Percentiles rank a stretch among this genome's conserved stretches.
Evolutionary conservation across 2,797 vertebrate genomes (phyloP).

Genomic region (Bovichtus variegatus): DNA sequence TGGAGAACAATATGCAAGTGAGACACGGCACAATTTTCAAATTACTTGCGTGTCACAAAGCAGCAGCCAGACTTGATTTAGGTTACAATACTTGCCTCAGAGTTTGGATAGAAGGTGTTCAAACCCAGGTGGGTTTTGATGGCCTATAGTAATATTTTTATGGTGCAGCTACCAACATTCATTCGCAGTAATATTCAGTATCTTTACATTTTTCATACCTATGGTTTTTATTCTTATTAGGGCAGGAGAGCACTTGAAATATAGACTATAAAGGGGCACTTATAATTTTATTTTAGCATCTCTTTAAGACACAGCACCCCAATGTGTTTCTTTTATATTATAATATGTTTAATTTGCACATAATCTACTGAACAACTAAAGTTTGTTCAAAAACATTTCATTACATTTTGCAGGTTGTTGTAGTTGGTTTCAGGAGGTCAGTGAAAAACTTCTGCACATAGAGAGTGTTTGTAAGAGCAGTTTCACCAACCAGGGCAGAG

Average conservation of each 20-base stretch:
- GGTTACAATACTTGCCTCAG: not conserved
- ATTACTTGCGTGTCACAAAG: conserved; percentile 15
- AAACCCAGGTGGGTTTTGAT: not conserved
- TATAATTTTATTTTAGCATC: not conserved
- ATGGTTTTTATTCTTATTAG: conserved; percentile 3
- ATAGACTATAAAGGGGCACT: no score
- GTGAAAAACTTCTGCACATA: not conserved
- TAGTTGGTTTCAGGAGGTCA: no score
- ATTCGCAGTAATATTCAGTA: conserved; percentile 3
- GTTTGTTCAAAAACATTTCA: not conserved
- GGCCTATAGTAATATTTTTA: not conserved
- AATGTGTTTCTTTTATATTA: no score
- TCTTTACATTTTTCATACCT: not conserved
- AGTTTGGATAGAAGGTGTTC: not conserved
- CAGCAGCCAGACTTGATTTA: conserved; percentile 22
- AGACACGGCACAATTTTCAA: conserved; percentile 2
- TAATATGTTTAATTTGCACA: not conserved
- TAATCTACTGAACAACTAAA: not conserved
- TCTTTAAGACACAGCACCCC: not conserved
- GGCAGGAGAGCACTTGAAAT: not conserved
- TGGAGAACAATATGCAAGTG: conserved; percentile 30
- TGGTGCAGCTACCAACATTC: not conserved
- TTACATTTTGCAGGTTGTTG: not conserved
- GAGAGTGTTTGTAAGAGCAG: not conserved
- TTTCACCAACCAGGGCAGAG: not conserved